These are phyloP conservation scores for Serinus canaria DNA, from an alignment of 2,113 vertebrate genomes.

Conservation along the genomic window DNA sequence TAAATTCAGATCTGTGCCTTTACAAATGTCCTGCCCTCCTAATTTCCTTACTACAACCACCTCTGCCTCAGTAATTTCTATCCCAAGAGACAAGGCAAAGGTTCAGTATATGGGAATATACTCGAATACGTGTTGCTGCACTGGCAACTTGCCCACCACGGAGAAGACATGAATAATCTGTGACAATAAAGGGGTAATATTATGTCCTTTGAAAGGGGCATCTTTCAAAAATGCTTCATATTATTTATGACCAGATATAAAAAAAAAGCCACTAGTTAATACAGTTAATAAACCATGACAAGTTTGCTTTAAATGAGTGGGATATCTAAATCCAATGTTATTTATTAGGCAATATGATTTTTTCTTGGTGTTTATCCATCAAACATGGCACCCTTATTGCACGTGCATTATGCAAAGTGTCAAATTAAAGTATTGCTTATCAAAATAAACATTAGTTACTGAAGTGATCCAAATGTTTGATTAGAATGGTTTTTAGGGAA, in stretches of 20 bases:
- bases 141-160: neutral
- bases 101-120: neutral
- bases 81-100: neutral
- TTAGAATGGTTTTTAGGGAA: slow-evolving; percentile 51
- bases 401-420: slow-evolving; percentile 76
- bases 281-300: slow-evolving; percentile 78
- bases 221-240: slow-evolving; percentile 50
- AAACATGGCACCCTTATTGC: slow-evolving; percentile 73
- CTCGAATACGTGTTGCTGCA: neutral
- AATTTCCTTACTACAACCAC: neutral
- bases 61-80: neutral
- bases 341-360: slow-evolving; percentile 80
- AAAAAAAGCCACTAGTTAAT: slow-evolving; percentile 71
- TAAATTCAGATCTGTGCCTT: neutral
- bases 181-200: neutral
- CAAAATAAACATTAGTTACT: slow-evolving; percentile 77
- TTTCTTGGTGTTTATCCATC: slow-evolving; percentile 78
- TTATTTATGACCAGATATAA: slow-evolving; percentile 73
- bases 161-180: neutral
- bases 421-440: slow-evolving; percentile 81
- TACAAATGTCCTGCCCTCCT: neutral
- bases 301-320: slow-evolving; percentile 76
- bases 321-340: slow-evolving; percentile 70
- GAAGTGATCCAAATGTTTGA: slow-evolving; percentile 69
- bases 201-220: slow-evolving; percentile 30